Percentiles rank a stretch among this genome's conserved stretches.
These are phyloP conservation scores for Lindbergichthys nudifrons DNA, from an alignment of 2,797 vertebrate genomes.

Conservation along the genomic window DNA sequence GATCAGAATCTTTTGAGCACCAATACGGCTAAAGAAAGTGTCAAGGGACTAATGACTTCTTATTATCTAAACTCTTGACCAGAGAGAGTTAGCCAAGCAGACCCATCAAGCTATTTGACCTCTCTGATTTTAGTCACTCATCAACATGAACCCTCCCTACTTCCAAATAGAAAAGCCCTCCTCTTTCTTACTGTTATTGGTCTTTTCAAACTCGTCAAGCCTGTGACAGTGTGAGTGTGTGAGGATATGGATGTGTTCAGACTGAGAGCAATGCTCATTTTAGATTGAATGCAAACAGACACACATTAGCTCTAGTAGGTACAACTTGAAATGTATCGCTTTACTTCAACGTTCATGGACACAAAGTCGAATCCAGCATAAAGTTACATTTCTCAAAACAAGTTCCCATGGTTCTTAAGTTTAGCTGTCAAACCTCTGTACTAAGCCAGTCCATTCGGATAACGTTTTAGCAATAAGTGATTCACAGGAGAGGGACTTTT, in stretches of 20 bases:
- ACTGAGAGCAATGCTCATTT: background rate
- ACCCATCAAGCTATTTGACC: too few species aligned
- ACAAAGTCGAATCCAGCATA: too few species aligned
- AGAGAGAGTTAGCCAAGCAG: background rate
- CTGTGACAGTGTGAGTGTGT: background rate
- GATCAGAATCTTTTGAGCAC: constrained; percentile 12
- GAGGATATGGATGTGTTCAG: background rate
- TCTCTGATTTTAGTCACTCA: too few species aligned
- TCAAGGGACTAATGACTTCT: background rate
- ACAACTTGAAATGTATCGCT: too few species aligned
- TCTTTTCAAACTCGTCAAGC: background rate
- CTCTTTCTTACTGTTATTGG: too few species aligned
- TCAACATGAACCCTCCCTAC: too few species aligned
- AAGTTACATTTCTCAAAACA: background rate
- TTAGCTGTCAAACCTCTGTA: background rate
- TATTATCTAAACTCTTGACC: background rate
- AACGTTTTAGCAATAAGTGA: too few species aligned
- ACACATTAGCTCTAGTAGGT: background rate
- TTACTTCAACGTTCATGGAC: too few species aligned
- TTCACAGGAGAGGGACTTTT: too few species aligned
- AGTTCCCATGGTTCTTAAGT: background rate
- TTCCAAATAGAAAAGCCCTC: too few species aligned
- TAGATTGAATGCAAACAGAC: background rate
- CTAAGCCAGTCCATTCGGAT: too few species aligned
- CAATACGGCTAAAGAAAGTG: constrained; percentile 1